phyloP scores from a whole-genome alignment of 2,888 invertebrate genomes.

The Zaprionus lineosus region DNA sequence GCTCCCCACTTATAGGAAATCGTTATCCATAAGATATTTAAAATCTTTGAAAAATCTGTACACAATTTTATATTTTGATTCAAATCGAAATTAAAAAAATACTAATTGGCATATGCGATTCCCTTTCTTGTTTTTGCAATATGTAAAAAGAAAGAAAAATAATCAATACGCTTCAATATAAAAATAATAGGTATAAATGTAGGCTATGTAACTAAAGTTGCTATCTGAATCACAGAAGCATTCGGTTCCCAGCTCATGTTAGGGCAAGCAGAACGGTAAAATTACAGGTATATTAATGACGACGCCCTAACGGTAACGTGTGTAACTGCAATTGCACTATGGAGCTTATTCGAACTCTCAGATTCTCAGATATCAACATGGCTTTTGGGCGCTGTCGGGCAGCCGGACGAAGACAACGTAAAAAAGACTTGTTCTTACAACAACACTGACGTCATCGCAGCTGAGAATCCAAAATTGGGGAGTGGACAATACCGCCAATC shows the following conservation, averaged over 20 bases:
- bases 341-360: constrained; percentile 33
- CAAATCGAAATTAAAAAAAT: too few relatives aligned
- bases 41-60: too few relatives aligned
- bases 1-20: too few relatives aligned
- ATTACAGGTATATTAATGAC: constrained; percentile 43
- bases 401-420: constrained; percentile 18
- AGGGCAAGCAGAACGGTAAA: constrained; percentile 53
- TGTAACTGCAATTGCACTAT: constrained; percentile 69
- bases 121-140: too few relatives aligned
- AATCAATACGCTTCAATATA: not conserved
- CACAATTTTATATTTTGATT: too few relatives aligned
- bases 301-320: constrained; percentile 70
- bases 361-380: constrained; percentile 25
- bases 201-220: not conserved
- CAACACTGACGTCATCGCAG: constrained; percentile 75
- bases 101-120: too few relatives aligned
- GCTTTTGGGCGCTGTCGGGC: constrained; percentile 15
- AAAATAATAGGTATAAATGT: not conserved
- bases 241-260: constrained; percentile 33
- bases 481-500: constrained; percentile 76
- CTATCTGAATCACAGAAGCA: constrained; percentile 19
- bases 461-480: constrained; percentile 79
- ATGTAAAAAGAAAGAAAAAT: too few relatives aligned
- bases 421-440: constrained; percentile 68
- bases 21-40: too few relatives aligned